Conservation (phyloP, 2,797 vertebrate species). For the Antrozous pallidus region DNA sequence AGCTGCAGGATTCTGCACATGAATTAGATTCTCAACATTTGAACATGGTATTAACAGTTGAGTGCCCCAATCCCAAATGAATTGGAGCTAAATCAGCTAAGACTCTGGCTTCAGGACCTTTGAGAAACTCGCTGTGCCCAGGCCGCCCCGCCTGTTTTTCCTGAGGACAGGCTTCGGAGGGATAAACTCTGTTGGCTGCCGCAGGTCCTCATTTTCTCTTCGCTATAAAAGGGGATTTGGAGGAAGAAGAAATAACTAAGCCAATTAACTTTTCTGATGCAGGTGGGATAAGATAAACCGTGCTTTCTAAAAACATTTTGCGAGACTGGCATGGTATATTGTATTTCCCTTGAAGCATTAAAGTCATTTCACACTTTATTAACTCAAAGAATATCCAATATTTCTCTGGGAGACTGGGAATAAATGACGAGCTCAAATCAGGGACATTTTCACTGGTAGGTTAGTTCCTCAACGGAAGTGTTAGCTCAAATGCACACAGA, state of each 20-base stretch:
- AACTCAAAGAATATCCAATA: not conserved
- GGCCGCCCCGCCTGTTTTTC: not conserved
- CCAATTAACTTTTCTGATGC: not conserved
- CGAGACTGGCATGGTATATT: not conserved
- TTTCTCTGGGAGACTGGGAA: not conserved
- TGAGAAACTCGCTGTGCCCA: not conserved
- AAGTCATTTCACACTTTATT: conserved; percentile 36
- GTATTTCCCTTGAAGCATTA: conserved; percentile 1
- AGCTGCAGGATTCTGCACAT: not conserved
- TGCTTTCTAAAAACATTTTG: conserved; percentile 3
- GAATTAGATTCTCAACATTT: not conserved
- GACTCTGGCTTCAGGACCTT: not conserved
- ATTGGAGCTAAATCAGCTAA: not conserved
- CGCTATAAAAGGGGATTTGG: conserved; percentile 3
- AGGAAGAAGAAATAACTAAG: conserved; percentile 3
- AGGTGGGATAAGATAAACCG: not conserved
- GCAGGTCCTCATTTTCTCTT: not conserved
- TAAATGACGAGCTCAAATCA: conserved; percentile 25
- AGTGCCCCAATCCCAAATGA: not conserved
- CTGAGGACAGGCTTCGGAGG: not conserved
- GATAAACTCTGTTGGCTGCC: not conserved
- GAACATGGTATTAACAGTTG: not conserved
- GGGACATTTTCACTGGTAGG: not conserved
- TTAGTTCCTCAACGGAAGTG: conserved; percentile 9
- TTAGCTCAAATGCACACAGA: not conserved